These are phyloP conservation scores for Dolichomitus sp. DNA, from an alignment of 2,888 invertebrate genomes.

Conservation along the genomic window DNA sequence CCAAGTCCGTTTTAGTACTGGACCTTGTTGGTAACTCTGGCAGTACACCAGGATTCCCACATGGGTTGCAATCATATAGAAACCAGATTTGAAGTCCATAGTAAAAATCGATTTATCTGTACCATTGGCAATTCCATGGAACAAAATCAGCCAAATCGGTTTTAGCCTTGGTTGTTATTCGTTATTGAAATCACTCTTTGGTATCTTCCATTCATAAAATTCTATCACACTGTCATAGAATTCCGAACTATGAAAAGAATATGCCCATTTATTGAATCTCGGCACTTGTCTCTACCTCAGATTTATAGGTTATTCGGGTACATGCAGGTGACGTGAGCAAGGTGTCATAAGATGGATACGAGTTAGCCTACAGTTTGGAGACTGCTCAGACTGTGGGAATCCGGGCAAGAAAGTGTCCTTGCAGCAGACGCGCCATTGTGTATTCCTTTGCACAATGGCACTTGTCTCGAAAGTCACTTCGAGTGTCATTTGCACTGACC, in stretches of 20 bases:
- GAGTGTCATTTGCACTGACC: conserved; percentile 45
- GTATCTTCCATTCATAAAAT: not conserved
- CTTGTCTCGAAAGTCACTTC: conserved; percentile 65
- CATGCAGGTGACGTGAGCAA: conserved; percentile 42
- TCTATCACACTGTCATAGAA: not conserved
- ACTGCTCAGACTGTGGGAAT: conserved; percentile 29
- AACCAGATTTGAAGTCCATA: too few relatives aligned
- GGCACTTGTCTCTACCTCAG: conserved; percentile 21
- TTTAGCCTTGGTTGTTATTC: not conserved
- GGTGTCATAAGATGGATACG: conserved; percentile 32
- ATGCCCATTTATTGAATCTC: not conserved
- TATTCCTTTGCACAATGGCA: conserved; percentile 54
- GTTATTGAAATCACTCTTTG: not conserved
- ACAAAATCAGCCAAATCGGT: not conserved
- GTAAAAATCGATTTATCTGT: too few relatives aligned
- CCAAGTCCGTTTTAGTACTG: too few relatives aligned
- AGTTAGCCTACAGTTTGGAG: not conserved
- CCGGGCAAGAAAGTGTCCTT: conserved; percentile 17
- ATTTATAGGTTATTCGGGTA: conserved; percentile 23
- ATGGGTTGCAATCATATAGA: too few relatives aligned
- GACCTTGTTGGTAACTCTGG: too few relatives aligned
- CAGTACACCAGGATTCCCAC: too few relatives aligned
- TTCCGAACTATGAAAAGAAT: not conserved
- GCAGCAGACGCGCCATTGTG: not conserved
- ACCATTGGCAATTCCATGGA: too few relatives aligned